A percentile compares a stretch with the other conserved stretches of the same genome.
Conservation (phyloP, 2,888 invertebrate species). For the Epinotia brunnichana region DNA sequence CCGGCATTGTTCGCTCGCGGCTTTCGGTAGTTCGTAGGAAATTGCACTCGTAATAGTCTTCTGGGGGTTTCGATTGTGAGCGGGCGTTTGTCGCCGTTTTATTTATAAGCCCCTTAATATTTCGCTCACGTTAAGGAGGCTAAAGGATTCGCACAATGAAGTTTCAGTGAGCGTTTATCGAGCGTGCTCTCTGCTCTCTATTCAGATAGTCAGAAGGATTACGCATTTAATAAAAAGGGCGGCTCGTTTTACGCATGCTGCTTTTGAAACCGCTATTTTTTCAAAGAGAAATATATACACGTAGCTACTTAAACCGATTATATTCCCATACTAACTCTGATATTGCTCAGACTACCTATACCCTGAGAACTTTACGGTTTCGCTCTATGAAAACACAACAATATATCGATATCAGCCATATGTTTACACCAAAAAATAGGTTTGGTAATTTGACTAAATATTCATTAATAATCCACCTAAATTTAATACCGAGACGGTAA, state of each 20-base stretch:
- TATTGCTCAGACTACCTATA: too few species aligned
- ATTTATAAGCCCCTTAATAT: constrained; percentile 41
- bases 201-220: constrained; percentile 31
- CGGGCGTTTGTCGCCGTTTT: constrained; percentile 25
- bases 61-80: constrained; percentile 35
- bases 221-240: constrained; percentile 27
- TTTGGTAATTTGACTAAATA: too few species aligned
- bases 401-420: too few species aligned
- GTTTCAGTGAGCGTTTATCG: constrained; percentile 12
- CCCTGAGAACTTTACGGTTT: too few species aligned
- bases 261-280: constrained; percentile 17
- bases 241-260: constrained; percentile 15
- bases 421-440: too few species aligned
- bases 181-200: constrained; percentile 10
- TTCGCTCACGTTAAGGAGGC: constrained; percentile 32
- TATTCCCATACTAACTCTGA: not conserved
- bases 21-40: constrained; percentile 41
- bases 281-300: constrained; percentile 9
- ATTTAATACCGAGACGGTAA: too few species aligned
- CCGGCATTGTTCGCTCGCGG: constrained; percentile 66
- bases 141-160: constrained; percentile 33
- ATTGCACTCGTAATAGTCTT: constrained; percentile 42
- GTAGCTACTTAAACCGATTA: constrained; percentile 11
- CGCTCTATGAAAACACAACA: too few species aligned
- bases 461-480: too few species aligned